A percentile compares a stretch with the other conserved stretches of the same genome.
Evolutionary conservation across 2,888 invertebrate species (phyloP).

Genomic region (Tachina grossa): DNA sequence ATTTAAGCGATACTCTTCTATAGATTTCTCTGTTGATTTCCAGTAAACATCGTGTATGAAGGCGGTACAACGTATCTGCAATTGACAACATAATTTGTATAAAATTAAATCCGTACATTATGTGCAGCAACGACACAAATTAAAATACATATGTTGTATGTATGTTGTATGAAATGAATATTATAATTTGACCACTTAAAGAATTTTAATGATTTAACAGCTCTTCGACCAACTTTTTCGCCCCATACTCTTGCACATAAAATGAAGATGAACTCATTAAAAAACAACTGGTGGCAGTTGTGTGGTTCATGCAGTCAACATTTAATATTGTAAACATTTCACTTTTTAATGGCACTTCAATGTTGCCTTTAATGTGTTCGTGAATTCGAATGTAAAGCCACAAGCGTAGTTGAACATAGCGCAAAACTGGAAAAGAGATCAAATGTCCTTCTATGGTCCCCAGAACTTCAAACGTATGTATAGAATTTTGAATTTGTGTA

Average conservation of each 20-base stretch:
- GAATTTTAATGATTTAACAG: slow-evolving; percentile 58
- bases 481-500: slow-evolving; percentile 6
- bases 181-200: slow-evolving; percentile 60
- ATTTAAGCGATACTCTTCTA: slow-evolving; percentile 83
- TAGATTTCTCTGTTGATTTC: slow-evolving; percentile 86
- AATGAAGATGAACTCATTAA: slow-evolving; percentile 54
- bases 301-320: slow-evolving; percentile 41
- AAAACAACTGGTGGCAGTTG: slow-evolving; percentile 49
- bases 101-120: slow-evolving; percentile 13
- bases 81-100: slow-evolving; percentile 19
- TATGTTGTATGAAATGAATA: slow-evolving; percentile 28
- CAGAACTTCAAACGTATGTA: background rate
- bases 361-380: slow-evolving; percentile 50
- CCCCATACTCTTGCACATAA: slow-evolving; percentile 15
- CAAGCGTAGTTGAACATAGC: slow-evolving; percentile 50
- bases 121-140: slow-evolving; percentile 1
- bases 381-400: slow-evolving; percentile 28
- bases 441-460: slow-evolving; percentile 35
- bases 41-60: slow-evolving; percentile 86
- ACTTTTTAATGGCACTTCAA: slow-evolving; percentile 58
- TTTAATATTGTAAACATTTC: slow-evolving; percentile 64
- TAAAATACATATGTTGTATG: slow-evolving; percentile 4
- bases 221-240: slow-evolving; percentile 13
- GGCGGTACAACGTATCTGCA: slow-evolving; percentile 86
- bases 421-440: slow-evolving; percentile 24